Conservation (phyloP, 2,113 vertebrate species). For the Erythrocercus mccallii region DNA sequence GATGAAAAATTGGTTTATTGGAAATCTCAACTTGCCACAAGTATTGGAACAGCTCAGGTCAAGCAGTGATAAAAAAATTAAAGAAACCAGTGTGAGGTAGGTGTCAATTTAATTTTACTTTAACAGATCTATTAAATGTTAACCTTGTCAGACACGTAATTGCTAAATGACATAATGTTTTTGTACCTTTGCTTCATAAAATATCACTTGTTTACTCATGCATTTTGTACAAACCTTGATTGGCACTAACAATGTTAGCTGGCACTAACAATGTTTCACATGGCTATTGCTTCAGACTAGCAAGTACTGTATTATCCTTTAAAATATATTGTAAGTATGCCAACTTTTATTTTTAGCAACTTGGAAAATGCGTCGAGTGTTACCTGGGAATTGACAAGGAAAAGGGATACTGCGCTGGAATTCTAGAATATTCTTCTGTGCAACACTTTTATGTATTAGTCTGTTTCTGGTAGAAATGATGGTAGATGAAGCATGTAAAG, state of each 20-base stretch:
- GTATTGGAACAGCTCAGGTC: slow-evolving; percentile 3
- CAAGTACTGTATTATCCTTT: neutral
- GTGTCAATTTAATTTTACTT: slow-evolving; percentile 35
- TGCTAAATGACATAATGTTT: slow-evolving; percentile 28
- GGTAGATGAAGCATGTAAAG: neutral
- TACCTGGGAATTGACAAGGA: neutral
- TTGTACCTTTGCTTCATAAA: neutral
- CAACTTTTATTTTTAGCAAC: neutral
- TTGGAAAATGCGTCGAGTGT: neutral
- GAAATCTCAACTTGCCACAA: neutral
- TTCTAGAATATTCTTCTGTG: neutral
- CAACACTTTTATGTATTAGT: neutral
- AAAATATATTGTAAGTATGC: neutral
- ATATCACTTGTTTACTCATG: neutral
- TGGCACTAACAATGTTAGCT: neutral
- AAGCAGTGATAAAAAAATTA: slow-evolving; percentile 17
- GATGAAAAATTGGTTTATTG: slow-evolving; percentile 6
- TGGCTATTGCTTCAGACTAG: neutral
- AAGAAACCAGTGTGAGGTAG: neutral
- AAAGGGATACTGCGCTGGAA: neutral
- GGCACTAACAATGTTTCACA: neutral
- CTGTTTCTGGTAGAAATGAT: neutral
- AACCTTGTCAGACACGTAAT: slow-evolving; percentile 11
- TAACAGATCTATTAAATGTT: slow-evolving; percentile 10
- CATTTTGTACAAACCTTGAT: neutral